Evolutionary conservation across 2,113 vertebrate species (phyloP).

Genomic region (Aphyosemion australe): DNA sequence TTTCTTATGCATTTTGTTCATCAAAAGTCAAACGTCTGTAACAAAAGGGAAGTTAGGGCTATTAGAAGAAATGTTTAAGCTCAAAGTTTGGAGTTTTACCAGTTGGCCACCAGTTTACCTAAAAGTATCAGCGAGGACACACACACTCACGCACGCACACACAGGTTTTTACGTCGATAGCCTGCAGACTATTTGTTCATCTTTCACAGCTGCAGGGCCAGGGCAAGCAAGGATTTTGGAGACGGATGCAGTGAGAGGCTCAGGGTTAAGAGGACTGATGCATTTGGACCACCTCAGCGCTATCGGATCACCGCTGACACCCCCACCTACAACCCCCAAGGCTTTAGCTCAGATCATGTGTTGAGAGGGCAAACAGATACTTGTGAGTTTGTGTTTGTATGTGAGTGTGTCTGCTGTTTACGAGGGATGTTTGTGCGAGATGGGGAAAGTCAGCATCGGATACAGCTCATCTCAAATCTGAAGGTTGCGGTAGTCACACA

Average conservation of each 20-base stretch:
- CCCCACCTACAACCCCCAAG: constrained; percentile 53
- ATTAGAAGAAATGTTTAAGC: too few relatives aligned
- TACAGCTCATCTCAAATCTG: constrained; percentile 35
- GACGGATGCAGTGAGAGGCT: constrained; percentile 56
- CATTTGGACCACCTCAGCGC: constrained; percentile 64
- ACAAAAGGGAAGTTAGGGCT: too few relatives aligned
- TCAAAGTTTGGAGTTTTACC: constrained; percentile 23
- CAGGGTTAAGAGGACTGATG: constrained; percentile 53
- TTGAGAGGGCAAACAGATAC: constrained; percentile 27
- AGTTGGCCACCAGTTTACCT: constrained; percentile 25
- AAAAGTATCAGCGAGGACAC: constrained; percentile 1
- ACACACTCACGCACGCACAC: constrained; percentile 1
- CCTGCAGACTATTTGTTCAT: constrained; percentile 34
- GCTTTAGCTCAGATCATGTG: constrained; percentile 54
- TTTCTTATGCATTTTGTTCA: too few relatives aligned
- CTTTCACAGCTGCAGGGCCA: constrained; percentile 28
- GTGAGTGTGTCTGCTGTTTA: constrained; percentile 4
- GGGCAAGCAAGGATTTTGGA: constrained; percentile 45
- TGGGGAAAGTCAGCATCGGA: constrained; percentile 15
- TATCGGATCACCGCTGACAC: constrained; percentile 71
- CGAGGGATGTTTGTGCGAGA: constrained; percentile 12
- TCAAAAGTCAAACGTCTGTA: too few relatives aligned
- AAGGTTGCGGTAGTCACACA: constrained; percentile 43
- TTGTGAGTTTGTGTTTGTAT: constrained; percentile 3
- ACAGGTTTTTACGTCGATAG: constrained; percentile 14